Evolutionary conservation across 2,888 invertebrate genomes (phyloP), one percentile per base, ranked within the genome.

Genomic region (Cylloceria caligata): DNA sequence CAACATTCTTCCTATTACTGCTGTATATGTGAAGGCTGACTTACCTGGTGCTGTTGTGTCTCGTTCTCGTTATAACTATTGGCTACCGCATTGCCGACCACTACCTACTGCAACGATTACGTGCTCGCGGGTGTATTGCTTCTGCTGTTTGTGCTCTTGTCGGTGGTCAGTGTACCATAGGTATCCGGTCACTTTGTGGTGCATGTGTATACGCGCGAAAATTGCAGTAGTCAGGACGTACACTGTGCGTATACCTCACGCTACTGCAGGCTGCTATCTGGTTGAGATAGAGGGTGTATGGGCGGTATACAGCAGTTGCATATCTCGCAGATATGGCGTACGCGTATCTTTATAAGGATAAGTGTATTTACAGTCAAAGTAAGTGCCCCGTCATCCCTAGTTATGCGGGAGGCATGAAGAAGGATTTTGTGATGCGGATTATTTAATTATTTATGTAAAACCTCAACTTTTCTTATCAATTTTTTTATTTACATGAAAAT

Each of bases 31-130:
- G 21, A 60, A 67, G 76, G 42, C 49, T 71, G 45, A 71, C 62
- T 42, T 36, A 13, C 65, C 57, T 67, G 52, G 36, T 47, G 47
- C 21, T 27, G 55, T 34, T 69, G 62, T 55, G 57, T 62, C 72
- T 67, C 64, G 77, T 62, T 77, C 81, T 81, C 52, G 77, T 73
- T 81, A 73, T 73, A 81, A 81, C 72, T 73, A 77, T 68, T 68
- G 77, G 73, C 81, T 81, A 73, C 81, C 68, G 81, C 81, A 77
- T 73, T 73, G 81, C 68, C 77, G 73, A 55, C 67, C 62, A 67
- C 73, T 77, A 73, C 81, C 77, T 77, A 81, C 68, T 77, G 77
- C 81, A 77, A 77, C 81, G 77, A 64, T 81, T 81, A 81, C 81
- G 73, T 64, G 77, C 77, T 64, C 55, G 73, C 62, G 68, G 62